Evolutionary conservation across 2,888 invertebrate species (phyloP), one percentile per base, ranked within the genome.

Genomic region (Amiota communis): DNA sequence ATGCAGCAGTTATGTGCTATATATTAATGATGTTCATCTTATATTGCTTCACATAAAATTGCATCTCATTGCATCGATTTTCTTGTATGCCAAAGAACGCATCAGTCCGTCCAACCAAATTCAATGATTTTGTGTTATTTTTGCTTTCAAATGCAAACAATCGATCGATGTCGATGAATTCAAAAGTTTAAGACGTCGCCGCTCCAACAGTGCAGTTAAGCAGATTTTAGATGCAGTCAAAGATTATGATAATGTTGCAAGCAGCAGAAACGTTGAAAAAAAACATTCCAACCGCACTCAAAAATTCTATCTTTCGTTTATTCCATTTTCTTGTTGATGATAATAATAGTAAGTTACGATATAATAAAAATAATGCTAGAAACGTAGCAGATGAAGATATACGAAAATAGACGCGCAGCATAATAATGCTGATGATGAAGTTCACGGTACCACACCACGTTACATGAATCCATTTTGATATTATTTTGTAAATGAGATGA

Each of bases 381-480:
- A 64, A 64, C 36, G 15, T 47, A 47, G 36, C 61, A 13, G 13
- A 20, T 12, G 1, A 74, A 70, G 49, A 78, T 73, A 72, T 71
- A 59, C 76, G 70, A 72, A 67, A 61, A 75, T 48, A 59, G 36
- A 0, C 36, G 36, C 36, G 36, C 36, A 36, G 36, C 36, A 36
- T 36, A 36, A 36, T 36, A 36, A 36, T 36, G 23, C 23, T 36
- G 36, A 36, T 36, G 36, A 6, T 36, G 36, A 6, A 36, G 36
- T 6, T 36, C 36, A 6, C 36, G 36, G 36, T 36, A 6, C 36
- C 3, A 36, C 36, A 36, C 36, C 36, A 36, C 36, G 6, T 36
- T 36, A 6, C 0, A 36, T 36, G 36, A 36, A 36, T 36, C 36
- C 36, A 36, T 36, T 36, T 36, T 36, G 36, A 36, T 36, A 36